A percentile compares a stretch with the other conserved stretches of the same genome.
Conservation (phyloP, 2,888 invertebrate genomes). For the Syrista parreyssii region DNA sequence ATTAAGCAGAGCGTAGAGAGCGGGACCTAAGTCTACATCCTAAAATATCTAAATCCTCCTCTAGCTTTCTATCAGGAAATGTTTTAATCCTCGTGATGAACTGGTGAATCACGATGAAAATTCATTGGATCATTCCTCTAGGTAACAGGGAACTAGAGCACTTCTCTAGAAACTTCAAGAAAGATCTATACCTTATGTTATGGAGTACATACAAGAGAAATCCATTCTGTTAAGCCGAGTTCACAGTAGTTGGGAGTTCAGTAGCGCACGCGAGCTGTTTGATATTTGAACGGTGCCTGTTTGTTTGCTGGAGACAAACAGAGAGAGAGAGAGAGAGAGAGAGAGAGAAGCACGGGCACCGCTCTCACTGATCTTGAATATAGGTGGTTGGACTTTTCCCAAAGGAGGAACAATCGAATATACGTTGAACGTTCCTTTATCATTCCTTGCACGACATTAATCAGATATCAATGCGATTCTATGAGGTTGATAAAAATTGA, state of each 20-base stretch:
- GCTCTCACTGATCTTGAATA: not conserved
- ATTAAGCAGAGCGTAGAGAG: not conserved
- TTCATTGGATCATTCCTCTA: not conserved
- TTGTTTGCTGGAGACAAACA: conserved; percentile 23
- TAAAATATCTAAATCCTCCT: not conserved
- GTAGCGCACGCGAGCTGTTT: conserved; percentile 18
- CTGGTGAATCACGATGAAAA: not conserved
- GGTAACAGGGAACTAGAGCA: not conserved
- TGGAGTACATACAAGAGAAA: not conserved
- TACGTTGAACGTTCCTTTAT: not conserved
- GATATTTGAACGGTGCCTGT: conserved; percentile 19
- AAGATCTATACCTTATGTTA: not conserved
- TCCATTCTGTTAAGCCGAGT: not conserved
- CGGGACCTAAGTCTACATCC: not conserved
- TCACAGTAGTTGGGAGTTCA: conserved; percentile 2
- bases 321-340: conserved; percentile 20
- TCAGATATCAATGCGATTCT: not conserved
- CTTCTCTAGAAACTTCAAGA: not conserved
- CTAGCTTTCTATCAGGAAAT: not conserved
- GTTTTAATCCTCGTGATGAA: not conserved
- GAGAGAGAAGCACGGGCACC: conserved; percentile 18
- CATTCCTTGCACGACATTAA: not conserved
- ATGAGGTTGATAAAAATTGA: not conserved
- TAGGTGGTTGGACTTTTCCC: not conserved
- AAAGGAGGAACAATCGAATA: conserved; percentile 1